Base-by-base conservation (phyloP, 1,140 invertebrate genomes). In the Metaphire vulgaris region DNA sequence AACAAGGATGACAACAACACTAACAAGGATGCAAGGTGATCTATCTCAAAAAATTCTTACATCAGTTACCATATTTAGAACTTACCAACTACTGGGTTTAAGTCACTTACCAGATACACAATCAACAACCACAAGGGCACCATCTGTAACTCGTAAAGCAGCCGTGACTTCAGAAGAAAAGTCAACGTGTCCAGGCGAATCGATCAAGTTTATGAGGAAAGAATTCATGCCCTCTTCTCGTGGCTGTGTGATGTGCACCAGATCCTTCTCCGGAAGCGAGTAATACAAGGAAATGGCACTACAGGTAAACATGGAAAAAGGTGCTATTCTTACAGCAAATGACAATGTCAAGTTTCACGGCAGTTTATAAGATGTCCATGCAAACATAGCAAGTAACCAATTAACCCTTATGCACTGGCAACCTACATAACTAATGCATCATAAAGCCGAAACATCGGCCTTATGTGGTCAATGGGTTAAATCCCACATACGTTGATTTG, bases 201-300 rank as follows among this genome's bases (percentile, higher is more conserved):
- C 97, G 82, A 99, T 99, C 84, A 99, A 89, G 87, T 99, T 99
- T 89, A 99, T 98, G 86, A 99, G 92, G 89, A 99, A 99, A 88
- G 94, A 95, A 87, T 94, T 95, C 81, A 92, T 91, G 16, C 89
- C 90, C 77, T 81, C 82, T 87, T 95, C 81, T 66, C 66, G 68
- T 29, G 80, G 80, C 86, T 97, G 94, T 86, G 91, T 93, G 82
- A 97, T 96, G 88, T 96, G 95, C 15, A 92, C 79, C 83, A 93
- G 88, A 89, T 98, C 96, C 85, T 95, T 95, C 78, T 94, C 91
- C 74, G 92, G 90, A 67, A 99, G 89, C 87, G 97, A 95, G 85
- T 99, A 99, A 91, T 90, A 99, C 92, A 99, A 95, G 82, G 96
- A 97, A 85, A 99, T 98, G 82, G 96, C 96, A 82, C 94, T 97